These are phyloP conservation scores for Microctonus brassicae DNA, from an alignment of 2,888 invertebrate species.

Conservation along the genomic window DNA sequence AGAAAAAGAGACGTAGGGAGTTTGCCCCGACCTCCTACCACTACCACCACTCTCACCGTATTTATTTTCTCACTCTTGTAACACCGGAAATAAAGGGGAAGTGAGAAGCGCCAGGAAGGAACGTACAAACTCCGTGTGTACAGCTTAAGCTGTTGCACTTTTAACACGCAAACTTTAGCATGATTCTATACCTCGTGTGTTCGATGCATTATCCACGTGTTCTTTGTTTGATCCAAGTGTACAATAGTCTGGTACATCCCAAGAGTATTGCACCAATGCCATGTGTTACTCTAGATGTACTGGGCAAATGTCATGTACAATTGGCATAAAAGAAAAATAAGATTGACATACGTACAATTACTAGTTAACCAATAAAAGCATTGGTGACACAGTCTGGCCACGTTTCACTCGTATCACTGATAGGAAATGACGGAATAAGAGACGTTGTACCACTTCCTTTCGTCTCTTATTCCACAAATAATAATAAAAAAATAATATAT, in stretches of 20 bases:
- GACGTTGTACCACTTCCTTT: conserved; percentile 8
- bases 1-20: background rate
- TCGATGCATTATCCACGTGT: conserved; percentile 40
- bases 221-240: conserved; percentile 35
- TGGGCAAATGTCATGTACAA: background rate
- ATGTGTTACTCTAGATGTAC: background rate
- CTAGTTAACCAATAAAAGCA: conserved; percentile 1
- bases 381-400: conserved; percentile 4
- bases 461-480: background rate
- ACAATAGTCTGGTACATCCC: background rate
- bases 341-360: conserved; percentile 10
- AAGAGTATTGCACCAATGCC: background rate
- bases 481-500: too few relatives aligned
- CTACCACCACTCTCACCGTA: conserved; percentile 37
- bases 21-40: background rate
- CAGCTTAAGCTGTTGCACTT: conserved; percentile 33
- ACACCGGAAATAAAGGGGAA: conserved; percentile 34
- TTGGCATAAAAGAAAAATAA: background rate
- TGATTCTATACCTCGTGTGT: conserved; percentile 21
- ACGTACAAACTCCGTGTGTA: background rate
- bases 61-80: conserved; percentile 38
- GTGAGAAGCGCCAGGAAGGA: conserved; percentile 20
- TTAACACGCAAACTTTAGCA: conserved; percentile 21
- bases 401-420: conserved; percentile 28
- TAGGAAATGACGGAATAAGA: conserved; percentile 1